phyloP scores from a whole-genome alignment of 2,797 vertebrate species.

The Syndactyla subalaris region DNA sequence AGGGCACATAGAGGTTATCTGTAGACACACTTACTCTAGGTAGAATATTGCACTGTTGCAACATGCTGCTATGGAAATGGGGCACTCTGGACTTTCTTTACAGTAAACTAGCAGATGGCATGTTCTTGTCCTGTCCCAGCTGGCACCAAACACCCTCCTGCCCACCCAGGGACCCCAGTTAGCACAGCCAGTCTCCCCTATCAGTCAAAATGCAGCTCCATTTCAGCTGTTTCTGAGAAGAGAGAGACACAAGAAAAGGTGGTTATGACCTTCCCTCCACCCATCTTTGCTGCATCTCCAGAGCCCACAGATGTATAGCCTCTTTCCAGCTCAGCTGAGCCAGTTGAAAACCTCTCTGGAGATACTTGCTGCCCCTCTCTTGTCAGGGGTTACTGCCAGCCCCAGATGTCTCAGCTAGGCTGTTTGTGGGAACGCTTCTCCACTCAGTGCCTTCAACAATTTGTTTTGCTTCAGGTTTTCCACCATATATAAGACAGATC shows the following conservation, averaged over 20 bases:
- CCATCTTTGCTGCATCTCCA: background rate
- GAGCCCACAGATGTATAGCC: background rate
- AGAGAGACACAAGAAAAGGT: background rate
- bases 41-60: background rate
- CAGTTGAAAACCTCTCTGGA: background rate
- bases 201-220: background rate
- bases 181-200: background rate
- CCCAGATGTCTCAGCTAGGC: background rate
- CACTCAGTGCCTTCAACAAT: background rate
- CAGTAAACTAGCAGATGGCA: background rate
- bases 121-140: background rate
- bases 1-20: background rate
- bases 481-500: background rate
- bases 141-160: background rate
- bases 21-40: no score
- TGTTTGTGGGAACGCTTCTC: background rate
- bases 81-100: background rate
- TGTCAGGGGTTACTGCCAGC: background rate
- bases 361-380: background rate
- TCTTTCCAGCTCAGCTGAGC: background rate
- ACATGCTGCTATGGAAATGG: background rate
- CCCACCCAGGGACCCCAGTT: no score
- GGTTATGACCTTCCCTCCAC: background rate
- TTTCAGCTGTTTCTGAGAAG: background rate
- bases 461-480: background rate